A percentile compares a stretch with the other conserved stretches of the same genome.
These are phyloP conservation scores for Phortica variegata DNA, from an alignment of 1,140 invertebrate species.

Conservation along the genomic window DNA sequence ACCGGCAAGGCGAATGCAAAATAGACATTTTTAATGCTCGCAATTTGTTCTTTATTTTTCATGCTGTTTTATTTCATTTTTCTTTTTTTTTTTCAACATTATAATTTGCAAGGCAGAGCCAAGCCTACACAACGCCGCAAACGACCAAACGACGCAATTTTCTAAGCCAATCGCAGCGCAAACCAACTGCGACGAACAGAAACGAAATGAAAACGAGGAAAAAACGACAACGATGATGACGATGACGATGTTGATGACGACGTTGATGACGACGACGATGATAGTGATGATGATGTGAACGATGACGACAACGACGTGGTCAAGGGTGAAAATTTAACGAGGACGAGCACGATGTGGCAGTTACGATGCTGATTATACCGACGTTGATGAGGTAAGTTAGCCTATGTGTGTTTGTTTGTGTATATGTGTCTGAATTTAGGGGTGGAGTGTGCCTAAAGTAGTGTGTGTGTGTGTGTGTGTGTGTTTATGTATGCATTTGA, in stretches of 20 bases:
- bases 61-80: too few species aligned
- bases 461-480: background rate
- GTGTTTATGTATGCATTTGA: background rate
- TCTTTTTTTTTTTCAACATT: too few species aligned
- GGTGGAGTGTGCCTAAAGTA: slow-evolving; percentile 1
- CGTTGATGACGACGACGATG: slow-evolving; percentile 39
- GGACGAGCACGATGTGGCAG: slow-evolving; percentile 9
- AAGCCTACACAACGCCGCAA: slow-evolving; percentile 42
- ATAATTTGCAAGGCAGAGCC: slow-evolving; percentile 21
- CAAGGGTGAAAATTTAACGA: background rate
- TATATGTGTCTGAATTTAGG: too few species aligned
- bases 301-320: background rate
- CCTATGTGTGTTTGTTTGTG: too few species aligned
- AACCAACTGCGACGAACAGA: slow-evolving; percentile 19
- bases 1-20: too few species aligned
- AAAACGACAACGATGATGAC: slow-evolving; percentile 26
- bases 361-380: slow-evolving; percentile 45
- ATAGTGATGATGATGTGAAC: slow-evolving; percentile 36
- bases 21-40: too few species aligned
- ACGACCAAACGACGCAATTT: too few species aligned
- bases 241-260: slow-evolving; percentile 15
- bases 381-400: background rate
- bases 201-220: too few species aligned
- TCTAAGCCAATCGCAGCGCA: slow-evolving; percentile 50
- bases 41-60: too few species aligned